phyloP scores from a whole-genome alignment of 2,888 invertebrate genomes.

The Sclerodermus sp. region DNA sequence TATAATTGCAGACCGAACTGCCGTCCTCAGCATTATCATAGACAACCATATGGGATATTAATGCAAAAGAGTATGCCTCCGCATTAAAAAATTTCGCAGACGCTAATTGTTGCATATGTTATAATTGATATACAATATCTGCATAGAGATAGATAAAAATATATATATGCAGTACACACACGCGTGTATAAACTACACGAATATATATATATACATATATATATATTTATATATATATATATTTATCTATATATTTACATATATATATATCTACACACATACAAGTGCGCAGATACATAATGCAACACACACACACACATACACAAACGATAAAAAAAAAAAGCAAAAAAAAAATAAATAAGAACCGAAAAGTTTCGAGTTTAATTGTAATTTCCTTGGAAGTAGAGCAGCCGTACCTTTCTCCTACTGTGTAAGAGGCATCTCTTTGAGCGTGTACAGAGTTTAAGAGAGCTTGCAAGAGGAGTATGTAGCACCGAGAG shows the following conservation, averaged over 20 bases:
- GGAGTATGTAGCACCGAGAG: neutral
- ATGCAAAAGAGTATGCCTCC: conserved; percentile 27
- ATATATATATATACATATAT: conserved; percentile 9
- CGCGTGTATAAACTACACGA: neutral
- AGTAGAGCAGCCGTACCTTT: too few species aligned
- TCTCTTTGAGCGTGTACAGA: neutral
- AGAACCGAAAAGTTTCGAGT: too few species aligned
- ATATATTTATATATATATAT: conserved; percentile 20
- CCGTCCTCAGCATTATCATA: conserved; percentile 49
- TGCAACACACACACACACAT: neutral
- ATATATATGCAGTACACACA: conserved; percentile 11
- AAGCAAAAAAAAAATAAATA: neutral
- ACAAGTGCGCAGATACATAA: neutral
- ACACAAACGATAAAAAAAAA: conserved; percentile 2
- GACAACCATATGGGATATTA: conserved; percentile 49
- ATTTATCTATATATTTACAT: conserved; percentile 3
- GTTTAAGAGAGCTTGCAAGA: neutral
- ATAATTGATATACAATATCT: too few species aligned
- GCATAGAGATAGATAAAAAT: conserved; percentile 15
- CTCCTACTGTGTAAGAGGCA: too few species aligned
- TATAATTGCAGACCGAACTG: conserved; percentile 48
- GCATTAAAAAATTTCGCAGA: conserved; percentile 21
- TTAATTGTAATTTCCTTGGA: too few species aligned
- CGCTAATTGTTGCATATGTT: conserved; percentile 4
- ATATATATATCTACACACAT: neutral